These are phyloP conservation scores for Pedionomus torquatus DNA, from an alignment of 2,113 vertebrate genomes.

Conservation along the genomic window DNA sequence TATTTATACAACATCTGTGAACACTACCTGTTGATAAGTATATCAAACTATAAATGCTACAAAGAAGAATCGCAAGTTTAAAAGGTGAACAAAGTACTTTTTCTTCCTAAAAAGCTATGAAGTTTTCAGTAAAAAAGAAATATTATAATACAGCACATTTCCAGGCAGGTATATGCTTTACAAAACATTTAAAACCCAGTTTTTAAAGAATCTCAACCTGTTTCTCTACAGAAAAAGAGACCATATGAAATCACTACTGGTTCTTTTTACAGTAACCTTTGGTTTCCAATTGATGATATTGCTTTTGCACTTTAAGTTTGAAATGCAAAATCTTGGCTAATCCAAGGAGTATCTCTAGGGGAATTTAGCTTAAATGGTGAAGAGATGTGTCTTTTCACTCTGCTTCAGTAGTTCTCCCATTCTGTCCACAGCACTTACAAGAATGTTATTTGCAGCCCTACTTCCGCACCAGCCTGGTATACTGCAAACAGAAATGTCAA, in stretches of 20 bases:
- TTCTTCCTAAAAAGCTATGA: not conserved
- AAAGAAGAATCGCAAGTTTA: slow-evolving; percentile 15
- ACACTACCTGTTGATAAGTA: slow-evolving; percentile 39
- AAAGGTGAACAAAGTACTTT: not conserved
- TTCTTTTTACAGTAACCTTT: not conserved
- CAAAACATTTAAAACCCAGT: not conserved
- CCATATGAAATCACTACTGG: not conserved
- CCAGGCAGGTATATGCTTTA: not conserved
- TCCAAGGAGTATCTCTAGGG: not conserved
- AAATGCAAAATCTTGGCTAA: not conserved
- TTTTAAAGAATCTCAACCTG: not conserved
- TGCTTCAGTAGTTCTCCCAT: not conserved
- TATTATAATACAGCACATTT: not conserved
- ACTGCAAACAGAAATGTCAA: not conserved
- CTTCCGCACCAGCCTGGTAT: rapidly evolving
- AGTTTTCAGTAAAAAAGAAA: not conserved
- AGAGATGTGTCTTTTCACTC: not conserved
- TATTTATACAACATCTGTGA: slow-evolving; percentile 64
- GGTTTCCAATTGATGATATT: not conserved
- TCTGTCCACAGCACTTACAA: not conserved
- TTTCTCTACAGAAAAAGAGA: not conserved
- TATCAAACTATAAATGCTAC: not conserved
- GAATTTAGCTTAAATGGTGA: not conserved
- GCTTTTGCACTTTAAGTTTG: not conserved
- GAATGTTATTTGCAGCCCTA: not conserved